phyloP scores from a whole-genome alignment of 1,140 invertebrate species.

The Drosophila leontia region DNA sequence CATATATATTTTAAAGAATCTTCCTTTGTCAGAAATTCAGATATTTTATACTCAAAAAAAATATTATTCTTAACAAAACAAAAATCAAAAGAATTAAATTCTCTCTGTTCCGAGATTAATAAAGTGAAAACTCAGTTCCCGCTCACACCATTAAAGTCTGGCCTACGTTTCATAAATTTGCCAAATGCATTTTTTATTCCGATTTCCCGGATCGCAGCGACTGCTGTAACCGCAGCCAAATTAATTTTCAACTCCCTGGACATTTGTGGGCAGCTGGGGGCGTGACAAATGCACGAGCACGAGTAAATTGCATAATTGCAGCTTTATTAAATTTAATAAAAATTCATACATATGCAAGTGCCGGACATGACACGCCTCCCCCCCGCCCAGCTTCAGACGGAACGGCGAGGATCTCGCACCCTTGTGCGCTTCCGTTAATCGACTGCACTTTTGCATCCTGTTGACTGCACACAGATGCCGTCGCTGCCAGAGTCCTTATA shows the following conservation, averaged over 20 bases:
- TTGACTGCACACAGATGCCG: constrained; percentile 58
- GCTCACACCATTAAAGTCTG: constrained; percentile 21
- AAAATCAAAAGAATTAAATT: background rate
- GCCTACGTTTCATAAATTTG: constrained; percentile 10
- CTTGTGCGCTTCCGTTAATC: constrained; percentile 67
- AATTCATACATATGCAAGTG: constrained; percentile 54
- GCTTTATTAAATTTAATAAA: constrained; percentile 82
- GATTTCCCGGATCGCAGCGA: constrained; percentile 10
- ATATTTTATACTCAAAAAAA: background rate
- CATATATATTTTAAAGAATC: background rate
- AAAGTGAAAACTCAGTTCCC: background rate
- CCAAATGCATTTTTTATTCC: constrained; percentile 17
- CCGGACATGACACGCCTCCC: constrained; percentile 55
- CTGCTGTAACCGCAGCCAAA: constrained; percentile 62
- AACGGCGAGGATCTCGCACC: constrained; percentile 28
- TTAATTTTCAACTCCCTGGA: constrained; percentile 60
- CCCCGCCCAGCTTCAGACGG: constrained; percentile 6
- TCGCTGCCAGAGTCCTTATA: constrained; percentile 1
- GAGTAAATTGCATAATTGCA: constrained; percentile 70
- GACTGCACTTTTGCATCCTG: constrained; percentile 78
- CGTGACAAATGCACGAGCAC: constrained; percentile 68
- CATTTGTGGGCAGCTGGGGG: constrained; percentile 23
- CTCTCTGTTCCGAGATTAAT: background rate
- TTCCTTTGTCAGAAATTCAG: background rate
- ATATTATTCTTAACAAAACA: too few relatives aligned